A percentile compares a stretch with the other conserved stretches of the same genome.
Evolutionary conservation across 2,797 vertebrate genomes (phyloP).

Genomic region (Microtus californicus): DNA sequence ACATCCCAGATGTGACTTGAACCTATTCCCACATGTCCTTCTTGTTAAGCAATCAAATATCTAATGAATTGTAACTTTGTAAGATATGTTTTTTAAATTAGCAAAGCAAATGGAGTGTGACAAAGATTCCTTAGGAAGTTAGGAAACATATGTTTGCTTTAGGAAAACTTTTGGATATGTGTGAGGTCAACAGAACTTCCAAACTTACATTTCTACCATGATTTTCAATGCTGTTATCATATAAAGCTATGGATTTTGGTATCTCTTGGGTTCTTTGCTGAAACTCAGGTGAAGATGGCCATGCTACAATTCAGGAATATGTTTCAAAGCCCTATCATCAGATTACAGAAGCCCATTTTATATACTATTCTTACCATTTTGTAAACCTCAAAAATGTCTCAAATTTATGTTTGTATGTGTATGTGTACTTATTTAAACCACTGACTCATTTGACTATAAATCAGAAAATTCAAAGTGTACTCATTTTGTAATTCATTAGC

Average conservation of each 20-base stretch:
- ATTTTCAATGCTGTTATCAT: background rate
- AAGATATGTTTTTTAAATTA: slow-evolving; percentile 78
- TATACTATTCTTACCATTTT: background rate
- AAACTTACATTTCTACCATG: slow-evolving; percentile 43
- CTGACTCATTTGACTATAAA: slow-evolving; percentile 23
- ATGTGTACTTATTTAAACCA: background rate
- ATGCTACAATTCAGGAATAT: background rate
- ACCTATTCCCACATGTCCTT: slow-evolving; percentile 49
- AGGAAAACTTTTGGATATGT: slow-evolving; percentile 52
- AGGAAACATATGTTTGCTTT: slow-evolving; percentile 61
- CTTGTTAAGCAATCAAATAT: slow-evolving; percentile 56
- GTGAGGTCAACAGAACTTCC: slow-evolving; percentile 21
- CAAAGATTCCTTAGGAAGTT: slow-evolving; percentile 56
- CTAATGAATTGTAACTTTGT: slow-evolving; percentile 63
- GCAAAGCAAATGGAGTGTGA: slow-evolving; percentile 66
- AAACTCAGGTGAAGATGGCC: background rate
- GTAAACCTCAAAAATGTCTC: background rate
- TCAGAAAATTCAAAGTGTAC: background rate
- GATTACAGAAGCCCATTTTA: background rate
- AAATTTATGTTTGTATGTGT: background rate
- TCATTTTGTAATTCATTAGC: slow-evolving; percentile 31
- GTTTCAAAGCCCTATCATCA: background rate
- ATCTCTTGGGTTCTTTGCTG: background rate
- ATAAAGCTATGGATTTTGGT: background rate
- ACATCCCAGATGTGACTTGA: slow-evolving; percentile 52